Evolutionary conservation across 2,888 invertebrate genomes (phyloP).

Genomic region (Hydropsyche betteni): DNA sequence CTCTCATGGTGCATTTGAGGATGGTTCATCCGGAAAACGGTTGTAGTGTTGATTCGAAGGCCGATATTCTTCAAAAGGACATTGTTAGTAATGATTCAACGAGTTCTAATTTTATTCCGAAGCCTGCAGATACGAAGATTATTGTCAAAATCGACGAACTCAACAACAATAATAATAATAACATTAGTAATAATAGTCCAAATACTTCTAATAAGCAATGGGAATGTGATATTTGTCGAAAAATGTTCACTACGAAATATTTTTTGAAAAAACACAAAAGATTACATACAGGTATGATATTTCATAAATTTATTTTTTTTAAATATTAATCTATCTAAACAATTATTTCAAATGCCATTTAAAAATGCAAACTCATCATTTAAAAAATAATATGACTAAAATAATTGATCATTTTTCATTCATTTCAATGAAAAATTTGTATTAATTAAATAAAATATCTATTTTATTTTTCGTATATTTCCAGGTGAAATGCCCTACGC

Average conservation of each 20-base stretch:
- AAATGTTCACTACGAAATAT: constrained; percentile 88
- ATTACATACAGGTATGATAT: constrained; percentile 76
- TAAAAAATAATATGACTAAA: not conserved
- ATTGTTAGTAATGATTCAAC: not conserved
- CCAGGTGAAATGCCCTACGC: constrained; percentile 88
- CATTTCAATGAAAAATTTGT: too few species aligned
- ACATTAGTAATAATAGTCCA: constrained; percentile 44
- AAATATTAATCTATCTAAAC: too few species aligned
- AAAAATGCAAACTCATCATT: constrained; percentile 12
- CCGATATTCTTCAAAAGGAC: not conserved
- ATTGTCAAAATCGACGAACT: constrained; percentile 36
- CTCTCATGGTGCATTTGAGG: constrained; percentile 81
- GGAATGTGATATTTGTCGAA: constrained; percentile 86
- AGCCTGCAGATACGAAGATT: not conserved
- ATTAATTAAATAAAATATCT: not conserved
- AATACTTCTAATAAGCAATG: constrained; percentile 76
- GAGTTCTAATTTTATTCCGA: not conserved
- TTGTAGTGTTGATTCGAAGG: not conserved
- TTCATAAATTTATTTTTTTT: constrained; percentile 35
- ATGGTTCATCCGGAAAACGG: constrained; percentile 74
- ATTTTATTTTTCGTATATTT: constrained; percentile 53
- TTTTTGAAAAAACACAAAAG: constrained; percentile 89
- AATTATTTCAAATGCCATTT: too few species aligned
- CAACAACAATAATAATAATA: constrained; percentile 49
- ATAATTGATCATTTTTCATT: too few species aligned